Evolutionary conservation across 2,797 vertebrate species (phyloP), one percentile per base, ranked within the genome.

Genomic region (Pitangus sulphuratus): DNA sequence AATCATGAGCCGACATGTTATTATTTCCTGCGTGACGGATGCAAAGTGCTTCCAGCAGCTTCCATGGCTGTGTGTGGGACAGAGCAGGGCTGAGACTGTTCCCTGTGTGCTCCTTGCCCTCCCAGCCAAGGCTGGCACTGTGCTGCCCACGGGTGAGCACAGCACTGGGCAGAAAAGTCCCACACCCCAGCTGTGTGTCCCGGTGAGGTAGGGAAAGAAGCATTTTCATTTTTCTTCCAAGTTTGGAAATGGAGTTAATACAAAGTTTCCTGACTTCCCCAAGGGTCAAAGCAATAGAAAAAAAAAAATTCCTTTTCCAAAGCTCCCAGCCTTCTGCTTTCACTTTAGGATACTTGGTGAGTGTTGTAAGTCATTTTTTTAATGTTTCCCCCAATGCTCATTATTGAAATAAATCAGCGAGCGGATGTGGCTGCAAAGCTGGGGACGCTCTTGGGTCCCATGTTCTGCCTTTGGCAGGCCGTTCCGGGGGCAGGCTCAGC

Each of bases 401-500:
- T 94, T 87, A 71, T 57, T 61, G 61, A 87, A 89, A 91, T 94
- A 92, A 94, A 87, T 91, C 93, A 83, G 60, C 0, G 0, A 77
- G 75, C 35, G 65, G 80, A 94, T 84, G 78, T 89, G 88, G 84
- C 84, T 87, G 87, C 60, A 60, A 66, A 94, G 71, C 56, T 0
- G 0, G 76, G 56, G 78, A 70, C 53, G 88, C 90, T 84, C 92
- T 65, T 35, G 93, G 71, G 81, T 79, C 84, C 86, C 64, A 93
- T 56, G 86, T 94, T 93, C 88, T 80, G 88, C 77, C 48, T 92
- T 66, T 84, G 86, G 78, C 93, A 91, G 79, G 37, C 56, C 3
- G 0, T 57, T 56, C 6, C 0, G 0, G 57, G 87, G 92, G 48
- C 76, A 85, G 89, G 79, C 66, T 5, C 54, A 87, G 90, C 82